Evolutionary conservation across 2,888 invertebrate genomes (phyloP).

Genomic region (Microchrysa polita): DNA sequence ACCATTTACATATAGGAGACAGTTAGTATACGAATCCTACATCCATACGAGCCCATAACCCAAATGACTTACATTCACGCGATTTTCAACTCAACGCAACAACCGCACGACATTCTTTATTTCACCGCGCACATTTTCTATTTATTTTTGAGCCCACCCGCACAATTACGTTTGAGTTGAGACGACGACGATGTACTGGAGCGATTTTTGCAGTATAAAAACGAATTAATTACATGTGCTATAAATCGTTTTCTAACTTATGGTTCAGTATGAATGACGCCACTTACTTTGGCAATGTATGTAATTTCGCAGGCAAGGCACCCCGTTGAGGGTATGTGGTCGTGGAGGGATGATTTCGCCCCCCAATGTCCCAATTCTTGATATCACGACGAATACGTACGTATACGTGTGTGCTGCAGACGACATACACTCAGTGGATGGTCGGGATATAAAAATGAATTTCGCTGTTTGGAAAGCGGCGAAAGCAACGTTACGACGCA

Average conservation of each 20-base stretch:
- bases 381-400: too few species aligned
- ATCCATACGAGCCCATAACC: neutral
- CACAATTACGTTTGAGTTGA: neutral
- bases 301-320: constrained; percentile 6
- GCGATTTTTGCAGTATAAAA: constrained; percentile 14
- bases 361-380: too few species aligned
- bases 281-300: neutral
- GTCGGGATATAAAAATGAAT: too few species aligned
- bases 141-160: neutral
- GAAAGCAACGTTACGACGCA: too few species aligned
- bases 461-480: too few species aligned
- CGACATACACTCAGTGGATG: too few species aligned
- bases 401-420: too few species aligned
- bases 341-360: neutral
- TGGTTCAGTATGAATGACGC: constrained; percentile 24
- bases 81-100: too few species aligned
- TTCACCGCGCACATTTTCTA: neutral
- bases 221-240: constrained; percentile 22
- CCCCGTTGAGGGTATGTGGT: neutral
- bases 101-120: too few species aligned
- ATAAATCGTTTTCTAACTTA: constrained; percentile 22
- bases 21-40: too few species aligned
- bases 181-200: neutral
- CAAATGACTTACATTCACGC: too few species aligned
- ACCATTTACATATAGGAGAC: neutral